Base-by-base conservation (phyloP, 2,888 invertebrate species). In the Morpho deidamia region DNA sequence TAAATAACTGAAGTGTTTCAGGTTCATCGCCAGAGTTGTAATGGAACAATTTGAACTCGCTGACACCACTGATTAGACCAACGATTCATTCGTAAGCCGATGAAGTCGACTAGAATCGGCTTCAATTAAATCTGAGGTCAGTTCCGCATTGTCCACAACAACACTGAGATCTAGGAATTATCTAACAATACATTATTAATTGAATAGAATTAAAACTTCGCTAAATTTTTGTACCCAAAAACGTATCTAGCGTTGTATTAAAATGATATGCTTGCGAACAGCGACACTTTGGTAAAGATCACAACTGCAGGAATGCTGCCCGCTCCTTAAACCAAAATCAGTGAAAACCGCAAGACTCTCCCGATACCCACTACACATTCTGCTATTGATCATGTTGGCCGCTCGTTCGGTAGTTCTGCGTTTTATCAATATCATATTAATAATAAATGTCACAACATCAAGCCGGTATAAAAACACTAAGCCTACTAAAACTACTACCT, bases 391-490 rank as follows among this genome's bases (percentile, higher is more conserved):
- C 78, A 71, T 80, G 83, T 80, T 78, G 78, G 76, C 81, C 79
- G 80, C 81, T 73, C 76, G 77, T 80, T 79, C 79, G 74, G 78
- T 78, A 78, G 70, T 74, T 78, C 74, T 78, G 78, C 73, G 63
- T 69, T 74, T 70, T 72, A 76, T 75, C 76, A 69, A 74, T 83
- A 81, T 82, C 75, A 80, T 83, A 82, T 79, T 82, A 81, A 80
- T 80, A 78, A 81, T 81, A 85, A 84, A 84, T 83, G 83, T 89
- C 89, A 90, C 90, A 90, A 90, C 90, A 90, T 89, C 86, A 90
- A 90, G 90, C 90, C 82, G 77, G 90, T 90, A 90, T 90, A 90
- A 90, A 90, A 90, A 88, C 89, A 87, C 88, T 90, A 90, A 90
- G 90, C 90, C 83, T 90, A 88, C 81, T 83, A 87, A 81, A 82